phyloP scores from a whole-genome alignment of 2,113 vertebrate species.

The Scytalopus superciliaris region DNA sequence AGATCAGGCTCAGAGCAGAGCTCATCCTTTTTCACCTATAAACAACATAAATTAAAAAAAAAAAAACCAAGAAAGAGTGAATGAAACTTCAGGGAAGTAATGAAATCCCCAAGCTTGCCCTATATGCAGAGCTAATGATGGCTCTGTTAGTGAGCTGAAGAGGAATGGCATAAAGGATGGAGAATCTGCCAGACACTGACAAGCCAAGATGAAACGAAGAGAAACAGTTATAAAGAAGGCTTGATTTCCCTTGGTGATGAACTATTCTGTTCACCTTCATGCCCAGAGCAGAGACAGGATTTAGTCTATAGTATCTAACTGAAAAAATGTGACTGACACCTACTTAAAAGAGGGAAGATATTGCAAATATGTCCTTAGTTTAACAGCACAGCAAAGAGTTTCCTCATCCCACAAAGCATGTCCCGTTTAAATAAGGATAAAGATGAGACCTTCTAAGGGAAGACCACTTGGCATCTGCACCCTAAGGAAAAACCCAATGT shows the following conservation, averaged over 20 bases:
- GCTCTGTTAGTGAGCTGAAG: neutral
- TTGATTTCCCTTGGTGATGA: neutral
- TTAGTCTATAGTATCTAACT: neutral
- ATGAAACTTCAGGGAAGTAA: neutral
- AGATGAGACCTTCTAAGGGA: neutral
- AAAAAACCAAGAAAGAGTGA: neutral
- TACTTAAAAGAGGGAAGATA: neutral
- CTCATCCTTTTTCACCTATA: neutral
- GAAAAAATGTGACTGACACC: neutral
- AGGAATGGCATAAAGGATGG: neutral
- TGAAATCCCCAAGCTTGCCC: neutral
- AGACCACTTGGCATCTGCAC: neutral
- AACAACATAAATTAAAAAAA: neutral
- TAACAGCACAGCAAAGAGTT: neutral
- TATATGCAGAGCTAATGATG: neutral
- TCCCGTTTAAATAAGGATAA: neutral
- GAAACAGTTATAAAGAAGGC: neutral
- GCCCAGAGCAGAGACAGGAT: neutral
- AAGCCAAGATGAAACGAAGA: neutral
- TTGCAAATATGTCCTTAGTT: neutral
- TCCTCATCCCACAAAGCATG: neutral
- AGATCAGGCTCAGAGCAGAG: neutral
- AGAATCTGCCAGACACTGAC: slow-evolving; percentile 11
- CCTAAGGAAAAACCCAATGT: neutral
- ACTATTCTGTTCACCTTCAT: neutral